A percentile compares a stretch with the other conserved stretches of the same genome.
Evolutionary conservation across 2,113 vertebrate species (phyloP).

Genomic region (Sphyrna mokarran): DNA sequence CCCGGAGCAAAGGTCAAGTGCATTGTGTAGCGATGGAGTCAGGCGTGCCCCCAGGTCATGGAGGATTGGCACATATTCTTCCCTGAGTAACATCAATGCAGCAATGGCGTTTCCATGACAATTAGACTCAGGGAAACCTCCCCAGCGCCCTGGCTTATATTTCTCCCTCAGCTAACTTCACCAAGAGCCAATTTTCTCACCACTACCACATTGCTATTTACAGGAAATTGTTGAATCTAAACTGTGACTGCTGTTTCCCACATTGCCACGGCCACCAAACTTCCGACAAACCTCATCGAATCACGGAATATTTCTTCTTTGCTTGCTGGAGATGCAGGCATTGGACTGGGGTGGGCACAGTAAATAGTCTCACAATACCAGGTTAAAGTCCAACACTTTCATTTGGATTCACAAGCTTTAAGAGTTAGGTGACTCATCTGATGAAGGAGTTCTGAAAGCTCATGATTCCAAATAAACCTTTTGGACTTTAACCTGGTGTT

Average conservation of each 20-base stretch:
- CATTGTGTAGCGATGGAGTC: not conserved
- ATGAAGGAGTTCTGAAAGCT: too few species aligned
- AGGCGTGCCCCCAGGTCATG: not conserved
- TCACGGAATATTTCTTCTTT: too few species aligned
- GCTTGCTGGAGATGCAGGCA: too few species aligned
- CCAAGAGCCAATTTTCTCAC: not conserved
- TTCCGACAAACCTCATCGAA: not conserved
- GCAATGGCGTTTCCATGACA: not conserved
- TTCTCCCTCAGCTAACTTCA: not conserved
- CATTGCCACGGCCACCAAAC: not conserved
- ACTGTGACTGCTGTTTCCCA: not conserved
- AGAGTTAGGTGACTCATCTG: too few species aligned
- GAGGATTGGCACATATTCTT: not conserved
- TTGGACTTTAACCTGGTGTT: too few species aligned
- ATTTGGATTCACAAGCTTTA: too few species aligned
- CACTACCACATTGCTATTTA: not conserved
- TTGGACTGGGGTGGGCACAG: too few species aligned
- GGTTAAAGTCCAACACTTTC: too few species aligned
- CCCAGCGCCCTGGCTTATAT: not conserved
- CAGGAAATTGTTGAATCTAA: not conserved
- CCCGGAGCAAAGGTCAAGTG: not conserved
- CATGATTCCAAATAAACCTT: too few species aligned
- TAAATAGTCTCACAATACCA: too few species aligned
- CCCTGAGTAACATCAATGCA: not conserved
- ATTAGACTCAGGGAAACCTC: not conserved